Evolutionary conservation across 1,140 invertebrate species (phyloP).

Genomic region (Pseudomyrmex gracilis): DNA sequence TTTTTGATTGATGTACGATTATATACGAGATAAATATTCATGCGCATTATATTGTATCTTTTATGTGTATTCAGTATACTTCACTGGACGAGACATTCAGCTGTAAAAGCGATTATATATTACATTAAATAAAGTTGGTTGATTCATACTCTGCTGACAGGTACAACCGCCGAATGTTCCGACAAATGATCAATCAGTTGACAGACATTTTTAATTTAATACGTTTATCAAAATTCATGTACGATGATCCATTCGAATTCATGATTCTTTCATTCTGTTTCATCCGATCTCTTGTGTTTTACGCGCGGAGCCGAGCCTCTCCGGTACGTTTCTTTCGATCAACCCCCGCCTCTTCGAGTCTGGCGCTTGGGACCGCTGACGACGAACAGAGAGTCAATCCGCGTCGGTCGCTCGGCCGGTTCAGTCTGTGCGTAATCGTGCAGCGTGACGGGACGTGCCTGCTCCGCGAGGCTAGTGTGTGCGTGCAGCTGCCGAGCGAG

Average conservation of each 20-base stretch:
- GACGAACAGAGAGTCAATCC: too few relatives aligned
- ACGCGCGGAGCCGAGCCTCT: too few relatives aligned
- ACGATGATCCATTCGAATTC: too few relatives aligned
- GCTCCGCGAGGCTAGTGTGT: too few relatives aligned
- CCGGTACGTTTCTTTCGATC: too few relatives aligned
- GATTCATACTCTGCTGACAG: constrained; percentile 67
- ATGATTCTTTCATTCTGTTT: too few relatives aligned
- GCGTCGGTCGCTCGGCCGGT: neutral
- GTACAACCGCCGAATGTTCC: neutral
- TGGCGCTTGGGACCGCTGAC: too few relatives aligned
- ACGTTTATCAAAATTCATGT: too few relatives aligned
- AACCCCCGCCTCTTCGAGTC: too few relatives aligned
- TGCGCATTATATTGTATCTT: constrained; percentile 78
- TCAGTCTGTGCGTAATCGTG: neutral
- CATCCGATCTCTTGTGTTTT: too few relatives aligned
- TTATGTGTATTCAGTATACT: constrained; percentile 77
- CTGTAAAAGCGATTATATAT: constrained; percentile 80
- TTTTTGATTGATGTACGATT: constrained; percentile 78
- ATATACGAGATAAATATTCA: constrained; percentile 69
- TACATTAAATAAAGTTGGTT: constrained; percentile 78
- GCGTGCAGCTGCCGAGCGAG: neutral
- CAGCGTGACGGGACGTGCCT: neutral
- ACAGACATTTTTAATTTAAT: too few relatives aligned
- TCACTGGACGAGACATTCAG: constrained; percentile 75
- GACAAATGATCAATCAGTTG: neutral